Base-by-base conservation (phyloP, 2,888 invertebrate genomes). In the Chrysolina americana region DNA sequence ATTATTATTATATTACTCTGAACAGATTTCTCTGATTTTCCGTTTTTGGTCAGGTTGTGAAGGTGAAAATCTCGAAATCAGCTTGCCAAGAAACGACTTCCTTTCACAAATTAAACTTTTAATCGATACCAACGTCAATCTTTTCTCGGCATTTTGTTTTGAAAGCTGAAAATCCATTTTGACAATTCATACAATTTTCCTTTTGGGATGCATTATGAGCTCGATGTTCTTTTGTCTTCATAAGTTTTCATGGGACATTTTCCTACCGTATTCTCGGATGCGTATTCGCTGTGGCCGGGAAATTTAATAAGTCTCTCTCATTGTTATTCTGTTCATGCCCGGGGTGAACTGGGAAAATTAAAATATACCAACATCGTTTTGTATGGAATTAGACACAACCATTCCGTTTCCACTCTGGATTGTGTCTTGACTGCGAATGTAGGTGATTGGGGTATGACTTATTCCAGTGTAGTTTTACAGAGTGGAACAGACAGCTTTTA, bases 291-390 rank as follows among this genome's bases (percentile, higher is more conserved):
- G 53, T 53, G 11, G 53, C 19, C 15, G 11, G 53, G 13, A 53
- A 53, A 53, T 53, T 53, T 53, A 53, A 53, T 53, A 53, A 36
- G 21, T 21, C 21, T 4, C 19, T n/a, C 53, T 53, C 53, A 53
- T 53, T 23, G 21, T 53, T 53, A 53, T 53, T 53, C 21, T 21
- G 19, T 21, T 9, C 53, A 21, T 15, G 21, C 11, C 21, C 2
- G 53, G 53, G 19, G 21, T 10, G 53, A 53, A 21, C 21, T 53
- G 53, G 5, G 53, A 6, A 53, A 53, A 53, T 53, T 53, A 21
- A 53, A 53, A 53, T 53, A 53, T 23, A 53, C 53, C 53, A 23
- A 21, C 21, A 53, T 21, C 53, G 53, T 53, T 53, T 21, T 9
- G 21, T 23, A 21, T 21, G 13, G 21, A 53, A 53, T 53, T 11